Percentiles rank a stretch among this genome's conserved stretches.
phyloP scores from a whole-genome alignment of 1,140 invertebrate genomes.

The Lucilia sericata region DNA sequence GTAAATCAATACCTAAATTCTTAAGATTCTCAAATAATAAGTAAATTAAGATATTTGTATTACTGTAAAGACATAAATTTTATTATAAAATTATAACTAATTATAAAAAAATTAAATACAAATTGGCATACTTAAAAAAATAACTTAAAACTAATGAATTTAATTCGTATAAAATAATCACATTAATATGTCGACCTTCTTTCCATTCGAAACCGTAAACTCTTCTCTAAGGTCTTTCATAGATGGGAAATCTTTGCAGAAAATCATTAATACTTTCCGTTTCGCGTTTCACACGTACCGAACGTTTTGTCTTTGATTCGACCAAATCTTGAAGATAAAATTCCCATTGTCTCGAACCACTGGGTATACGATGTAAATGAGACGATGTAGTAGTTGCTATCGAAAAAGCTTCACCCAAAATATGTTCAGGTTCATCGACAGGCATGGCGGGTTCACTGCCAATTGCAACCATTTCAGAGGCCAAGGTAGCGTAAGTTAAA shows the following conservation, averaged over 20 bases:
- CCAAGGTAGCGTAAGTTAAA: background rate
- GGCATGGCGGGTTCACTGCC: background rate
- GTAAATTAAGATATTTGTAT: no score
- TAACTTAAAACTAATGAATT: slow-evolving; percentile 25
- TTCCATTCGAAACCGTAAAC: background rate
- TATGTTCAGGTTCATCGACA: background rate
- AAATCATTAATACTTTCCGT: slow-evolving; percentile 14
- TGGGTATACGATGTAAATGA: slow-evolving; percentile 20
- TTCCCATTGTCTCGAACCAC: slow-evolving; percentile 11
- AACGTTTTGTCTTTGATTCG: slow-evolving; percentile 3
- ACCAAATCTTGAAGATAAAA: slow-evolving; percentile 19
- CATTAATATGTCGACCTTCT: background rate
- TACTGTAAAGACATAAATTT: no score
- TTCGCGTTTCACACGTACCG: background rate
- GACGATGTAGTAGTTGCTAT: background rate
- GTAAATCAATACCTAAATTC: no score
- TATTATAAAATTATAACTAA: background rate
- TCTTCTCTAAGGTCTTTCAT: no score
- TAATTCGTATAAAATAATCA: slow-evolving; percentile 28
- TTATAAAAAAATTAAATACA: background rate
- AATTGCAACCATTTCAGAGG: background rate
- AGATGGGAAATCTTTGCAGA: slow-evolving; percentile 31
- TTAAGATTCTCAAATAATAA: no score
- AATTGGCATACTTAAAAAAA: background rate
- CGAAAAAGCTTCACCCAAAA: background rate